Percentiles rank a stretch among this genome's conserved stretches.
phyloP scores from a whole-genome alignment of 2,888 invertebrate genomes.

The Pterostichus niger region DNA sequence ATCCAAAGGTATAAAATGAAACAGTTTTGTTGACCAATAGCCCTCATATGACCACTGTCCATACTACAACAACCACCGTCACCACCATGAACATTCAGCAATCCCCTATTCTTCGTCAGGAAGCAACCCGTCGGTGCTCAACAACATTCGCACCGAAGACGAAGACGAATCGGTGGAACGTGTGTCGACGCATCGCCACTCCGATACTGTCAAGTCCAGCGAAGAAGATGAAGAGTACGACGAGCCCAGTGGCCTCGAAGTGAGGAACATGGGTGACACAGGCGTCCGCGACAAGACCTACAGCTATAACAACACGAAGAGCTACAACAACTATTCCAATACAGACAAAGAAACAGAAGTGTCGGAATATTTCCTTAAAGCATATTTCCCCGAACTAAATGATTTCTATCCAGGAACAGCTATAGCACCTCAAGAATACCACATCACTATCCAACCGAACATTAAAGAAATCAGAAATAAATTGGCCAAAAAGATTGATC shows the following conservation, averaged over 20 bases:
- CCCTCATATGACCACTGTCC: slow-evolving; percentile 4
- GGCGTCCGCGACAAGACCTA: neutral
- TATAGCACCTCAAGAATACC: slow-evolving; percentile 15
- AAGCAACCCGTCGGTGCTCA: neutral
- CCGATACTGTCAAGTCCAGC: neutral
- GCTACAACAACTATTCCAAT: neutral
- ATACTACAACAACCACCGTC: slow-evolving; percentile 2
- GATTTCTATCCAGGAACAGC: slow-evolving; percentile 32
- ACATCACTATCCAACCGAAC: slow-evolving; percentile 28
- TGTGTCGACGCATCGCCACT: too few relatives aligned
- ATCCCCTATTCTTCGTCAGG: slow-evolving; percentile 4
- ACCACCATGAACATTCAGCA: slow-evolving; percentile 11
- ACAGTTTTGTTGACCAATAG: neutral
- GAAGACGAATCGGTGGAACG: neutral
- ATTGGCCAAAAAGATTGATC: slow-evolving; percentile 13
- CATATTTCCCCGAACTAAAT: slow-evolving; percentile 28
- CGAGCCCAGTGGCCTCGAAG: neutral
- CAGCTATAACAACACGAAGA: neutral
- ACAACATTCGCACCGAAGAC: neutral
- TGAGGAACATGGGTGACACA: neutral
- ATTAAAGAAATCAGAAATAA: slow-evolving; percentile 34
- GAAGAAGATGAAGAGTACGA: slow-evolving; percentile 1
- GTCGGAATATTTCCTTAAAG: slow-evolving; percentile 38
- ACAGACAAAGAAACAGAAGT: slow-evolving; percentile 28
- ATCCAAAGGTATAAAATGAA: neutral